Base-by-base conservation (phyloP, 2,888 invertebrate species). In the Taenaris catops region DNA sequence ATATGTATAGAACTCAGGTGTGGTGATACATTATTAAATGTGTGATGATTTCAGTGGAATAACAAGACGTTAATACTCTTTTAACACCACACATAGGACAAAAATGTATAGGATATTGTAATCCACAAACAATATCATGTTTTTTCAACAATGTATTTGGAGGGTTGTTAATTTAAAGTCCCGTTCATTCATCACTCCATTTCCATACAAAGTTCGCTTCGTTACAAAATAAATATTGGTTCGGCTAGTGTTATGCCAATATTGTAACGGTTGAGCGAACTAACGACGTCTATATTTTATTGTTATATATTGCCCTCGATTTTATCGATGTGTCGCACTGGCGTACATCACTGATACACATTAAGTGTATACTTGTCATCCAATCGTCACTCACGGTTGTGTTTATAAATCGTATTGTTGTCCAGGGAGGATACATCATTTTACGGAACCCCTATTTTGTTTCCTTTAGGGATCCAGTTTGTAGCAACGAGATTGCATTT, bases 351-450 rank as follows among this genome's bases (percentile, higher is more conserved):
- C 43, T 45, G 39, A n/a, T n/a, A n/a, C n/a, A n/a, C n/a, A n/a
- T n/a, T n/a, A n/a, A n/a, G n/a, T n/a, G n/a, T n/a, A n/a, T n/a
- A n/a, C n/a, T 34, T 39, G 41, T 45, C 45, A 42, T 45, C 36
- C 12, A 35, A 45, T 45, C 45, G 26, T 40, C 44, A 34, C 38
- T 51, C 50, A 53, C 58, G 49, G 57, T 66, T 65, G 56, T 64
- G 55, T 55, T 55, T 54, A 48, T 51, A 57, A 62, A 63, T 58
- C 56, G 56, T 48, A 62, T 69, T 63, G 63, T 65, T 62, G 55
- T 49, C 51, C 48, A 48, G 60, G 68, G 63, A 63, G 62, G 57
- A 57, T 56, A 60, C 69, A 63, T 62, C 46, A 55, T 61, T 62
- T 61, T 53, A 56, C 48, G 46, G 33, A 29, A 46, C 46, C 49